Conservation (phyloP, 2,113 vertebrate species). For the Phycodurus eques region DNA sequence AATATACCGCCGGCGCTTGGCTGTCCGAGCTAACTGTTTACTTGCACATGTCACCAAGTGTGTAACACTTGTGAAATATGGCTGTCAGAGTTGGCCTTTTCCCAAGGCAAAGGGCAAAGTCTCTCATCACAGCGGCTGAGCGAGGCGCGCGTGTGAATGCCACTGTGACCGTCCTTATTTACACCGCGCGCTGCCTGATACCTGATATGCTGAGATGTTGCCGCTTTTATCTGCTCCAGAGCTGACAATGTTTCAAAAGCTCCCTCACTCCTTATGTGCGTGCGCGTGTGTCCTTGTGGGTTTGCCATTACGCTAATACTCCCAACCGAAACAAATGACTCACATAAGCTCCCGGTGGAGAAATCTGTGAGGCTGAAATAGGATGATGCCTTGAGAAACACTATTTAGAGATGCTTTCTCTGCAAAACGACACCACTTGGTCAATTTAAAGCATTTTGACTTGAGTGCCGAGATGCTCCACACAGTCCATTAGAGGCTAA, state of each 20-base stretch:
- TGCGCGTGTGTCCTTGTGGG: constrained; percentile 4
- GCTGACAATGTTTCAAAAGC: constrained; percentile 33
- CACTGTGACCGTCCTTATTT: constrained; percentile 26
- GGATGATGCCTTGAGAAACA: constrained; percentile 11
- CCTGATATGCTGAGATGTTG: constrained; percentile 32
- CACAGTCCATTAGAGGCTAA: not conserved
- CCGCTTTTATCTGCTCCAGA: constrained; percentile 7
- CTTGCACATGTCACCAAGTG: not conserved
- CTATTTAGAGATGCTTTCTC: constrained; percentile 17
- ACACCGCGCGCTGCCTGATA: constrained; percentile 33
- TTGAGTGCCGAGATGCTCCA: not conserved
- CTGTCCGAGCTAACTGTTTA: not conserved
- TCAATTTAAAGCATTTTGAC: constrained; percentile 2
- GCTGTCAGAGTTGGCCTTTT: constrained; percentile 17
- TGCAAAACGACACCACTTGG: constrained; percentile 9
- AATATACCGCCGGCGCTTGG: not conserved
- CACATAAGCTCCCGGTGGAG: constrained; percentile 9
- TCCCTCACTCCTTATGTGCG: constrained; percentile 13
- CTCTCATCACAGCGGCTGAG: constrained; percentile 22
- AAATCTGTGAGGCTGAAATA: constrained; percentile 5
- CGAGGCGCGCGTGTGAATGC: constrained; percentile 25
- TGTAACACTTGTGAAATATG: constrained; percentile 15
- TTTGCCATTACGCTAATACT: constrained; percentile 17
- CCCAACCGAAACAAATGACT: constrained; percentile 19
- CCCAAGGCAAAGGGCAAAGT: constrained; percentile 5